Base-by-base conservation (phyloP, 2,888 invertebrate species). In the Hirudinaria manillensis region DNA sequence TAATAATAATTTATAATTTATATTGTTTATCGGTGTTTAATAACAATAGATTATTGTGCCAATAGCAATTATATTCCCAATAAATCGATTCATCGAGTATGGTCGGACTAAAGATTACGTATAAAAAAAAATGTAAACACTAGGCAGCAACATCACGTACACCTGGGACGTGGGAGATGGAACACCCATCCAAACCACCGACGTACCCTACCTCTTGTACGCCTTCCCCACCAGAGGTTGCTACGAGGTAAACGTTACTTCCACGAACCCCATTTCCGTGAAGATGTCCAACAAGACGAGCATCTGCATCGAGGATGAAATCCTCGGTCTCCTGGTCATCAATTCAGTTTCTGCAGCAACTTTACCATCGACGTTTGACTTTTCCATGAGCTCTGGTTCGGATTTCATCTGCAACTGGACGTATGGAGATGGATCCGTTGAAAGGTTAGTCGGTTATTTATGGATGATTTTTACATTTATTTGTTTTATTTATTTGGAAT, bases 161-260 rank as follows among this genome's bases (percentile, higher is more conserved):
- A 78, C 77, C 29, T 84, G 84, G 84, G 78, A 81, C 72, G 81
- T 83, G 74, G 83, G 82, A 10, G 82, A 83, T 75, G 82, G 82
- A 2, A 76, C 56, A 24, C 55, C 65, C 3, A 38, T 76, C 67
- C 72, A 45, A 7, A 76, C 67, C 38, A 78, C 77, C 0, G 72
- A 77, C 10, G 61, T 24, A 19, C 72, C 74, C 0, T 70, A 55
- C 65, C 61, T 78, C 24, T 74, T 66, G 1, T 78, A 82, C 75
- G 76, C 77, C 0, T 83, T 80, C 76, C 32, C 76, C 13, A n/a
- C 71, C 1, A 61, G 76, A 1, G 82, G 82, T 7, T 76, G 29
- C 10, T 83, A 80, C 78, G 77, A 78, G 68, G 76, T 83, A 1
- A 81, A 80, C 7, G 80, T 79, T 27, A 81, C 79, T 13, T 78